Evolutionary conservation across 2,888 invertebrate genomes (phyloP), one percentile per base, ranked within the genome.

Genomic region (Eilema sororculum): DNA sequence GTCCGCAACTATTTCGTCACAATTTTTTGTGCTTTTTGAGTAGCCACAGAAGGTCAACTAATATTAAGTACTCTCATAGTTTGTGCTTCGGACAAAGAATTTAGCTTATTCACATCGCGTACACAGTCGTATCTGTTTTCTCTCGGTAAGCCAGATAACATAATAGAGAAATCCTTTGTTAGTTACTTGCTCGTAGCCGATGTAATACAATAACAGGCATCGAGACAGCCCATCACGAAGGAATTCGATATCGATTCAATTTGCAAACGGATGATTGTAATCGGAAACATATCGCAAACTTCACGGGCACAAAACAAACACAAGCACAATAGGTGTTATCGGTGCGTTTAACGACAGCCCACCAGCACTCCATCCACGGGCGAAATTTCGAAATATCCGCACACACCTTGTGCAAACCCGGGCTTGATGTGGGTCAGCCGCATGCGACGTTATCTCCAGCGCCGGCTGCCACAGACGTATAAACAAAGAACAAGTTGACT

Each of bases 391-490:
- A 88, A 86, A 88, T 79, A 85, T 83, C 84, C 81, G 78, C 84
- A 75, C 82, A 80, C 83, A 80, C 83, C 83, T 84, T 83, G 76
- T 79, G 79, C 78, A 78, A 82, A 82, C 84, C 79, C 73, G 68
- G 65, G 73, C 77, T 75, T 81, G 82, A 92, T 89, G 87, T 91
- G 87, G 91, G 92, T 91, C 91, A 90, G 66, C 80, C 81, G 73
- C 76, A 73, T 70, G 71, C 81, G 81, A 81, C 86, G 82, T 85
- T 87, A 87, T 88, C 88, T 82, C 80, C 57, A 41, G 66, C 70
- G 56, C 76, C 80, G 75, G 77, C 71, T 62, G 72, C 78, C 79
- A 79, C 78, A 78, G 74, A 81, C 75, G 73, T 75, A 82, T 84
- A 84, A 86, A 83, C 85, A 82, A 85, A 74, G 77, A 77, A 74